Evolutionary conservation across 30 jellyfish, hydroid and myxozoan species (phyloP), one percentile per base, ranked within the genome.

Genomic region (Aurelia aurita complex sp. Pacific): DNA sequence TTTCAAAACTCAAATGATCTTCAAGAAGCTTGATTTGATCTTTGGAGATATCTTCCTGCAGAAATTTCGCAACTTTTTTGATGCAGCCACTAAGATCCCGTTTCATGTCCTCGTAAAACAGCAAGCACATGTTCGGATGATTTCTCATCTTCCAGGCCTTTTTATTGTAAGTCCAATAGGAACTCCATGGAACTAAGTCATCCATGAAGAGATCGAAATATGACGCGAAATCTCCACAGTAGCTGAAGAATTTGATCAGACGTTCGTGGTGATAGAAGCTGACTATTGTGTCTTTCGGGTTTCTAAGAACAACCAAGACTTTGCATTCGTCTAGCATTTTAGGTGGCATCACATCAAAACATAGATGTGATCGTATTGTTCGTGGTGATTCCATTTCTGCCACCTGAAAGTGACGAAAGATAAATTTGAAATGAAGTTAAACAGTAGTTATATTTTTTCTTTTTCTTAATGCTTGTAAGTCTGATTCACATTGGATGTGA

Each of bases 101-200:
- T 80, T 79, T 79, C 89, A 79, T 65, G 35, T 79, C 89, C 64
- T 79, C 89, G 18, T 64, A 79, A 54, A 79, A 79, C 35, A 79
- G 36, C 14, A 79, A 10, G 46, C 77, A 69, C 55, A 79, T 34
- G 63, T 79, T 79, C 1, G 89, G 89, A 64, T 79, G 80, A 53
- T 79, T 8, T 52, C 81, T 79, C 61, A 69, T 35, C 52, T 67
- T 79, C 89, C 89, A 79, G 29, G 64, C 81, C 80, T 79, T 78
- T 61, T 77, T 77, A 4, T 61, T 62, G 87, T 77, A 77, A 42
- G 61, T 70, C 87, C 87, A 77, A n/a, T 77, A 77, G 18, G 87
- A 64, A 36, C 87, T 70, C 87, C 87, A 77, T 3, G 87, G 77
- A 59, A 62, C 77, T 23, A 54, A 19, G 5, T 60, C 87, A 14